phyloP scores from a whole-genome alignment of 1,140 invertebrate species.

The Drosophila virilis region DNA sequence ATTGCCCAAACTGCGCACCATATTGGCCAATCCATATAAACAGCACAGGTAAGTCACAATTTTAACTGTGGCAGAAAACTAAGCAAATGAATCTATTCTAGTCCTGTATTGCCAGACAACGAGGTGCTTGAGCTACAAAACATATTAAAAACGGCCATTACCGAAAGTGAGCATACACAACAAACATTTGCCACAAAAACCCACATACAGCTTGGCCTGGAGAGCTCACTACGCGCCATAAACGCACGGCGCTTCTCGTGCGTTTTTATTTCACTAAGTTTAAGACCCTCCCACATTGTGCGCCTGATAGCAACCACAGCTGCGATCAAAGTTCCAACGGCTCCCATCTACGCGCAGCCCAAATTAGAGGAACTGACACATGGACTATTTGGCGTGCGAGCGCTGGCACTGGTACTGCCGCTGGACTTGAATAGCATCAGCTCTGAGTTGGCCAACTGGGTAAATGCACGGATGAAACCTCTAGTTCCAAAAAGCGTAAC shows the following conservation, averaged over 20 bases:
- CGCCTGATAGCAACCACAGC: slow-evolving; percentile 65
- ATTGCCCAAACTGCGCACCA: slow-evolving; percentile 56
- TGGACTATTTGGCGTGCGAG: slow-evolving; percentile 56
- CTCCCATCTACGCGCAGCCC: slow-evolving; percentile 65
- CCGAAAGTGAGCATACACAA: background rate
- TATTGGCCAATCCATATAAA: slow-evolving; percentile 70
- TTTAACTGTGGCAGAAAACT: background rate
- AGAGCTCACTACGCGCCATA: slow-evolving; percentile 62
- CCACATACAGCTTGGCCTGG: slow-evolving; percentile 61
- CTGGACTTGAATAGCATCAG: slow-evolving; percentile 50
- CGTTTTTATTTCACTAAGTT: slow-evolving; percentile 60
- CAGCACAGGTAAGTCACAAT: slow-evolving; percentile 49
- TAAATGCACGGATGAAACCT: slow-evolving; percentile 16
- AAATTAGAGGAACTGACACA: slow-evolving; percentile 66
- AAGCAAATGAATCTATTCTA: slow-evolving; percentile 16
- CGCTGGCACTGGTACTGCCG: slow-evolving; percentile 54
- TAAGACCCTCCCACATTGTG: slow-evolving; percentile 61
- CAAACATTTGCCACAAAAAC: slow-evolving; percentile 46
- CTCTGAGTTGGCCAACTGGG: slow-evolving; percentile 46
- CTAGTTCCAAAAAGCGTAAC: background rate
- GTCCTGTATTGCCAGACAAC: slow-evolving; percentile 51
- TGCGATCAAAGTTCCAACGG: slow-evolving; percentile 51
- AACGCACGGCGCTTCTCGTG: slow-evolving; percentile 59
- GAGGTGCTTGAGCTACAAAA: slow-evolving; percentile 42
- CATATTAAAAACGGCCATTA: slow-evolving; percentile 36